Percentiles rank a stretch among this genome's conserved stretches.
These are phyloP conservation scores for Eidolon helvum DNA, from an alignment of 2,113 vertebrate species.

Conservation along the genomic window DNA sequence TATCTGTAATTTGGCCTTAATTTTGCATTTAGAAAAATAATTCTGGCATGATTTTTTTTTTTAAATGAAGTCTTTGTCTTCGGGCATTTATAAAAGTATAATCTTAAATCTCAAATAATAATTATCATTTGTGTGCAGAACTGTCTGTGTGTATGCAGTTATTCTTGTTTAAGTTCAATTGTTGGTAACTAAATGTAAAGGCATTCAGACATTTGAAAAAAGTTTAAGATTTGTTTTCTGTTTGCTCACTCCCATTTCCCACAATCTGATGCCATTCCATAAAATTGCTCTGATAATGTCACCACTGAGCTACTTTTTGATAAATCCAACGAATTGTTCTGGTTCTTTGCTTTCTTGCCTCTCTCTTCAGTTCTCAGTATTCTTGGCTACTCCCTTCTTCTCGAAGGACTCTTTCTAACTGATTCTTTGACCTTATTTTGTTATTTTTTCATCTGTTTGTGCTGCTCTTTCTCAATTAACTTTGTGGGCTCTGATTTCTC, in stretches of 20 bases:
- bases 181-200: neutral
- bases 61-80: neutral
- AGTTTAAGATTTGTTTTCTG: neutral
- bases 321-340: neutral
- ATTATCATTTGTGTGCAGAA: neutral
- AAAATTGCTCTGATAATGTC: neutral
- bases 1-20: neutral
- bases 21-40: neutral
- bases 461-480: neutral
- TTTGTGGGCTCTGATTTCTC: neutral
- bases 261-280: neutral
- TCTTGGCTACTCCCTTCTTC: neutral
- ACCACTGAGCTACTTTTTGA: neutral
- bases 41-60: neutral
- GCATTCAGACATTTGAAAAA: neutral
- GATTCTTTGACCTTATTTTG: neutral
- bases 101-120: neutral
- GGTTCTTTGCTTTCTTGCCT: neutral
- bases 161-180: neutral
- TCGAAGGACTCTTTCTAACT: neutral
- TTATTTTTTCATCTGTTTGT: neutral
- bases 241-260: neutral
- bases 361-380: neutral
- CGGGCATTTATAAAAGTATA: neutral
- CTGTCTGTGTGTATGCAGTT: neutral